Evolutionary conservation across 2,888 invertebrate species (phyloP), one percentile per base, ranked within the genome.

Genomic region (Hydropsyche betteni): DNA sequence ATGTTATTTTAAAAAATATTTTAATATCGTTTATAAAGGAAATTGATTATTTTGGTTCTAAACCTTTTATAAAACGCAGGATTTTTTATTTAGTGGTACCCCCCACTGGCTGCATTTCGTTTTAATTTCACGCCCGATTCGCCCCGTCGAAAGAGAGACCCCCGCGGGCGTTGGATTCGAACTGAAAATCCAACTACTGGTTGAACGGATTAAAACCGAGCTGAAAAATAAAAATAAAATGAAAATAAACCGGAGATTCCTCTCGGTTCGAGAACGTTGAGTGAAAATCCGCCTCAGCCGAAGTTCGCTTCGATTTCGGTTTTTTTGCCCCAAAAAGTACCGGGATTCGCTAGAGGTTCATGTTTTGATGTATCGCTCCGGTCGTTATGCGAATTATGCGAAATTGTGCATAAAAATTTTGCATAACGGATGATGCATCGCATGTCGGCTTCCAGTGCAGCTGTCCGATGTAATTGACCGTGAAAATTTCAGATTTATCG

Each of bases 111-210:
- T 74, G 58, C 52, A 75, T 76, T 74, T 71, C 74, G 68, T 78
- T 79, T 77, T 77, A 77, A 79, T 79, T 79, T 79, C 79, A 79
- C 77, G 79, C 64, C 74, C 74, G 77, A 79, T 79, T 70, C 77
- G 75, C 55, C 58, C 24, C 16, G 36, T 64, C 64, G 64, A 36
- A 64, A 64, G 34, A 64, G 34, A 64, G 55, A 16, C n/a, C n/a
- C 64, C 58, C 58, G 4, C 14, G 24, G 58, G 58, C 8, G 16
- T 4, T 58, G 14, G 0, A 58, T 16, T 58, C 24, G 58, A 8
- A 58, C 58, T 24, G 24, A 58, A 14, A 44, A 44, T 44, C 44
- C 44, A 44, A 16, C 58, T 14, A 58, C 58, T 24, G 58, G 58
- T 58, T 7, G 58, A 58, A 24, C 14, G 58, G 58, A 58, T 58